Evolutionary conservation across 2,888 invertebrate genomes (phyloP).

Genomic region (Asteroscopus sphinx): DNA sequence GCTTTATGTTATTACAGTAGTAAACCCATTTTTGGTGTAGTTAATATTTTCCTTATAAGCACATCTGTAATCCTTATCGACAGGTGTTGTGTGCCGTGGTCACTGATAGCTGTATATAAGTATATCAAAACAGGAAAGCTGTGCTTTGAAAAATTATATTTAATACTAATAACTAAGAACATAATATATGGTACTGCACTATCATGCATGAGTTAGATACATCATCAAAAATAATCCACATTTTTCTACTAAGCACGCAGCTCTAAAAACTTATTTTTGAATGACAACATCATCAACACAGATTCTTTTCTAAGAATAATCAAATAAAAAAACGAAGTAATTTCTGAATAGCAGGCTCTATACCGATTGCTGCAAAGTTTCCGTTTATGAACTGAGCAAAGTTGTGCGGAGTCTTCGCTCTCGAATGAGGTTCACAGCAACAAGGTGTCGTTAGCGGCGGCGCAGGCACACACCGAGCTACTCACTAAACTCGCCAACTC

Average conservation of each 20-base stretch:
- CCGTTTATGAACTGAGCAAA: constrained; percentile 45
- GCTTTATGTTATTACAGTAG: no score
- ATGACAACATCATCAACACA: constrained; percentile 12
- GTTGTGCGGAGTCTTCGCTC: constrained; percentile 45
- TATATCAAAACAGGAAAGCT: no score
- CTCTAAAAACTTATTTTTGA: constrained; percentile 15
- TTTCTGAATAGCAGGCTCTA: constrained; percentile 29
- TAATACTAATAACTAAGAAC: no score
- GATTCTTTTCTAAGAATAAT: constrained; percentile 20
- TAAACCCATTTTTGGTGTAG: no score
- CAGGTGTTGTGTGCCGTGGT: no score
- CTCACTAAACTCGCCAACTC: constrained; percentile 39
- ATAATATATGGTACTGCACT: no score
- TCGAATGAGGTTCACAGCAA: constrained; percentile 59
- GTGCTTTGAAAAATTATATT: no score
- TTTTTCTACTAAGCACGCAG: neutral
- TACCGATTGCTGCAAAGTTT: constrained; percentile 45
- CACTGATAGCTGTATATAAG: no score
- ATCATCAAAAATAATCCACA: neutral
- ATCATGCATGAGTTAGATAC: no score
- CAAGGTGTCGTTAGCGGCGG: constrained; percentile 66
- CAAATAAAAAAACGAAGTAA: constrained; percentile 15
- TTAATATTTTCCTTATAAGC: no score
- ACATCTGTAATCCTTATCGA: no score
- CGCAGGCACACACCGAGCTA: constrained; percentile 13